Percentiles rank a stretch among this genome's conserved stretches.
Evolutionary conservation across 2,888 invertebrate species (phyloP).

Genomic region (Glyphotaelius pellucidus): DNA sequence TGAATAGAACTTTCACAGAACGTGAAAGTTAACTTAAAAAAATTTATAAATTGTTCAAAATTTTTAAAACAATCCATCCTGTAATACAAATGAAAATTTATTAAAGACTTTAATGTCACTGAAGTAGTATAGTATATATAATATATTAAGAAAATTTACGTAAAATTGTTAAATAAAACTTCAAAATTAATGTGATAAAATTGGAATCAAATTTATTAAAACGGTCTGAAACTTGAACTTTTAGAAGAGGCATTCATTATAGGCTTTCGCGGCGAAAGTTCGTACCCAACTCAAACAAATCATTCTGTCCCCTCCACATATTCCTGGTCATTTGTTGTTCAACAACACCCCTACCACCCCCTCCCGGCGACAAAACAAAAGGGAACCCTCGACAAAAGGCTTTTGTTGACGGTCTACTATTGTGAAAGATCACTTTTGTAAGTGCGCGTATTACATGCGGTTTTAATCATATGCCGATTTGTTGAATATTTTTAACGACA

Average conservation of each 20-base stretch:
- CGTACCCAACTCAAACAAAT: slow-evolving; percentile 49
- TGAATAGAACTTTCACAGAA: too few species aligned
- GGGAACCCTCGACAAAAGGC: slow-evolving; percentile 6
- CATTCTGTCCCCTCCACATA: slow-evolving; percentile 19
- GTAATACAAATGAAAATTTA: too few species aligned
- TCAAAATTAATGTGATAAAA: neutral
- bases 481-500: neutral
- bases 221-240: slow-evolving; percentile 3
- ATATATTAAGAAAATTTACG: neutral
- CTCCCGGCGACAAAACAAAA: slow-evolving; percentile 37
- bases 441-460: neutral
- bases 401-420: neutral
- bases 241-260: neutral
- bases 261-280: slow-evolving; percentile 11
- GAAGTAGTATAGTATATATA: neutral
- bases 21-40: too few species aligned
- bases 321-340: slow-evolving; percentile 49
- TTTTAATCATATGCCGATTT: neutral
- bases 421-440: slow-evolving; percentile 34
- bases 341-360: slow-evolving; percentile 34
- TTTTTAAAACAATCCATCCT: too few species aligned
- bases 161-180: neutral
- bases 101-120: neutral
- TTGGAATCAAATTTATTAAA: neutral
- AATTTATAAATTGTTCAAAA: too few species aligned